phyloP scores from a whole-genome alignment of 2,113 vertebrate species.

The Hippocampus zosterae region DNA sequence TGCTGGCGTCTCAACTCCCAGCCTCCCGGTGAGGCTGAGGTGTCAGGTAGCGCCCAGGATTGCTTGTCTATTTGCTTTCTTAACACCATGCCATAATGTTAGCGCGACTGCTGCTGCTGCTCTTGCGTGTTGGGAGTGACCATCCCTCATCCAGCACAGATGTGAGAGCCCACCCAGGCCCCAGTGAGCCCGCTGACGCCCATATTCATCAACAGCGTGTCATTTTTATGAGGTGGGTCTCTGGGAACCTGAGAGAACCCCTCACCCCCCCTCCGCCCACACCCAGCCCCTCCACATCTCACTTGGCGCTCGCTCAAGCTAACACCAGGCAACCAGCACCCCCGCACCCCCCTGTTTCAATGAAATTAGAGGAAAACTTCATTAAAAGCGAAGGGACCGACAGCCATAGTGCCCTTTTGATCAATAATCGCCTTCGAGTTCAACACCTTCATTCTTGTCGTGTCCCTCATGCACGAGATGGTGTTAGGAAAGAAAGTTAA shows the following conservation, averaged over 20 bases:
- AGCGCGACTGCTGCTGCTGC: slow-evolving; percentile 14
- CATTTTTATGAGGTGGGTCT: slow-evolving; percentile 73
- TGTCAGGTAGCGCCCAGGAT: slow-evolving; percentile 21
- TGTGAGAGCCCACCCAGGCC: slow-evolving; percentile 69
- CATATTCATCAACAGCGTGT: slow-evolving; percentile 70
- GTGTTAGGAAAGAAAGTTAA: slow-evolving; percentile 9
- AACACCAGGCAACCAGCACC: slow-evolving; percentile 40
- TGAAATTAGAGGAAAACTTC: slow-evolving; percentile 64
- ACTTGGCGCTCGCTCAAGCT: slow-evolving; percentile 29
- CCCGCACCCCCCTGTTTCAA: slow-evolving; percentile 31
- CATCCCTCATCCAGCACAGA: slow-evolving; percentile 58
- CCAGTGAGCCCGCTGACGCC: slow-evolving; percentile 62
- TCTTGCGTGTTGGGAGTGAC: slow-evolving; percentile 29
- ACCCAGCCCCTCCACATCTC: not conserved
- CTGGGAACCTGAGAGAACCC: slow-evolving; percentile 59
- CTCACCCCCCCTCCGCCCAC: slow-evolving; percentile 7
- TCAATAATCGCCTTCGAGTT: slow-evolving; percentile 53
- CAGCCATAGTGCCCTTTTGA: slow-evolving; percentile 56
- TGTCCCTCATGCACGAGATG: slow-evolving; percentile 32
- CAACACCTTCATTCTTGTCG: slow-evolving; percentile 47
- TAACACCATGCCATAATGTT: slow-evolving; percentile 26
- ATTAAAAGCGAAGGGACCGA: slow-evolving; percentile 60
- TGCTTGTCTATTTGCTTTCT: slow-evolving; percentile 42
- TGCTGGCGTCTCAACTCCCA: slow-evolving; percentile 6
- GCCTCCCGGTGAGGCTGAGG: slow-evolving; percentile 8